Conservation (phyloP, 2,797 vertebrate species). For the Liasis olivaceus region DNA sequence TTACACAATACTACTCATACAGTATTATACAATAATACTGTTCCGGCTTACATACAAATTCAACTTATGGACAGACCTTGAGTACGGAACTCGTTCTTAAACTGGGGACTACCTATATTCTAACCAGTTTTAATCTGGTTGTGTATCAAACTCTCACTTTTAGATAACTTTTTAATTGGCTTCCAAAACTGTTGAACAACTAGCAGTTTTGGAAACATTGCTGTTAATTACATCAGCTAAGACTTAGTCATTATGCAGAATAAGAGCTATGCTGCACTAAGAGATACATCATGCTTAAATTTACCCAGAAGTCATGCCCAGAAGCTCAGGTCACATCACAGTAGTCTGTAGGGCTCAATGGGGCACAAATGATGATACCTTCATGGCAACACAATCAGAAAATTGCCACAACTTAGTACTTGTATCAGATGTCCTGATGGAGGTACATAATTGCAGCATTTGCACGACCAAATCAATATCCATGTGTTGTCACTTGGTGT, state of each 20-base stretch:
- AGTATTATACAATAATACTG: too few relatives aligned
- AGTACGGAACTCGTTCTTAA: too few relatives aligned
- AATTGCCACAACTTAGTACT: not conserved
- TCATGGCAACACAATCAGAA: not conserved
- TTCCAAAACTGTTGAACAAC: not conserved
- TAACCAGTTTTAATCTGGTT: not conserved
- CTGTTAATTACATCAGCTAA: constrained; percentile 1
- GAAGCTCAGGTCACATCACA: not conserved
- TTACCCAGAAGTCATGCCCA: not conserved
- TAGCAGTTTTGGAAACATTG: not conserved
- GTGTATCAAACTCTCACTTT: not conserved
- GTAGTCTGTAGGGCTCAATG: not conserved
- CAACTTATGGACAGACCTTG: too few relatives aligned
- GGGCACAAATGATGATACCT: not conserved
- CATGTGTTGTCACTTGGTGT: not conserved
- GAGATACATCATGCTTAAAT: not conserved
- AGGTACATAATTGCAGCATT: not conserved
- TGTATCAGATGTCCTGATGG: not conserved
- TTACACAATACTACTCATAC: too few relatives aligned
- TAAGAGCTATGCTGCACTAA: not conserved
- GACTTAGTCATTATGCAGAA: not conserved
- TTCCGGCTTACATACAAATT: too few relatives aligned
- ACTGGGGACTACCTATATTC: not conserved
- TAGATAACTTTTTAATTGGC: not conserved
- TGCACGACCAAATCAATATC: not conserved